Conservation (phyloP, 2,888 invertebrate genomes). For the Pheosia tremula region DNA sequence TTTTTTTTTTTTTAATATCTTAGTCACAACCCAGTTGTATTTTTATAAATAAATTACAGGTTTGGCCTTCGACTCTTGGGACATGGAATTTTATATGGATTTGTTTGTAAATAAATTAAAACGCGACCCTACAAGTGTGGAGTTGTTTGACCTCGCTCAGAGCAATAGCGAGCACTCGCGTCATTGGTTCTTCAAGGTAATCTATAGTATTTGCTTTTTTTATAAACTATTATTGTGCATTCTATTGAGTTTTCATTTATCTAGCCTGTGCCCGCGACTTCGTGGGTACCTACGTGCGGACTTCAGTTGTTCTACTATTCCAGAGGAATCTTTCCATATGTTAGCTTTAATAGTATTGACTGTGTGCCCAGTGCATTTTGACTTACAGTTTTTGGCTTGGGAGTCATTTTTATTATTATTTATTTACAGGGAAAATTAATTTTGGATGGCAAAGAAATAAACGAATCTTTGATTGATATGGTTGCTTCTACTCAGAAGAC, state of each 20-base stretch:
- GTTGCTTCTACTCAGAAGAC: conserved; percentile 94
- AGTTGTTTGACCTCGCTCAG: conserved; percentile 98
- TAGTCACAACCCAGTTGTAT: no score
- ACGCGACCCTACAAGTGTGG: conserved; percentile 98
- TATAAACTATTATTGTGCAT: conserved; percentile 17
- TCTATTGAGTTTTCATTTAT: background rate
- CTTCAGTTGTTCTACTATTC: no score
- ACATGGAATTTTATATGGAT: conserved; percentile 94
- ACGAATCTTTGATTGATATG: conserved; percentile 95
- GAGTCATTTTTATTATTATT: conserved; percentile 9
- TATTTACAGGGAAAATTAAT: conserved; percentile 89
- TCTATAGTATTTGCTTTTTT: conserved; percentile 6
- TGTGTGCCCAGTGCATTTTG: no score
- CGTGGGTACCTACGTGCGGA: no score
- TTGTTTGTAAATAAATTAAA: conserved; percentile 92
- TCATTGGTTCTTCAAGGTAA: conserved; percentile 98
- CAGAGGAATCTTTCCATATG: no score
- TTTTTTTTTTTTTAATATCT: no score
- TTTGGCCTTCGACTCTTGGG: conserved; percentile 96
- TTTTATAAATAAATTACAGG: conserved; percentile 76
- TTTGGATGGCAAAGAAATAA: conserved; percentile 90
- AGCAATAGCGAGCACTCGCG: conserved; percentile 99
- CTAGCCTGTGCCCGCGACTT: background rate
- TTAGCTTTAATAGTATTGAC: no score
- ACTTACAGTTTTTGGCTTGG: background rate